Evolutionary conservation across 92 coral and sea anemone genomes (phyloP).

Genomic region (Palythoa heliodiscus): DNA sequence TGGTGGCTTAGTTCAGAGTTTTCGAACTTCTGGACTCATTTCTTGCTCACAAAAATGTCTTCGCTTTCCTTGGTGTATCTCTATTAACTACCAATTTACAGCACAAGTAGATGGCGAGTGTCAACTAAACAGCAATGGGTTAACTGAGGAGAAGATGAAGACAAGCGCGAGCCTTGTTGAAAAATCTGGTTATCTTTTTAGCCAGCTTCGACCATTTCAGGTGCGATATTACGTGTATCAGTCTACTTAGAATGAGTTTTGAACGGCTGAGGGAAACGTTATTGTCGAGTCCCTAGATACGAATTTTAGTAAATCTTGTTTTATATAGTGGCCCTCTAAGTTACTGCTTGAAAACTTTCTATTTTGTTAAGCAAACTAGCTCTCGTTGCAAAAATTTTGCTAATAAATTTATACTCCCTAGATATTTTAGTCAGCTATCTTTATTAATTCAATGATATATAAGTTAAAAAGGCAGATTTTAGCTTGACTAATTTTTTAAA

Average conservation of each 20-base stretch:
- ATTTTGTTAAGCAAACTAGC: no score
- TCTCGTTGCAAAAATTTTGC: no score
- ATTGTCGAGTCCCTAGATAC: not conserved
- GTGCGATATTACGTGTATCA: not conserved
- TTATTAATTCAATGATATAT: no score
- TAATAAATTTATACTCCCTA: no score
- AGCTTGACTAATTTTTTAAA: no score
- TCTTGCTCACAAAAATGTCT: conserved; percentile 21
- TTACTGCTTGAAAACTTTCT: no score
- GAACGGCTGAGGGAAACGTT: not conserved
- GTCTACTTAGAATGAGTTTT: not conserved
- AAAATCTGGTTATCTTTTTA: conserved; percentile 19
- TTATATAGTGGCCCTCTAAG: no score
- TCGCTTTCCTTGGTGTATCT: conserved; percentile 13
- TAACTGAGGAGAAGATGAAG: not conserved
- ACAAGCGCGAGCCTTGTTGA: not conserved
- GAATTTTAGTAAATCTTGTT: not conserved
- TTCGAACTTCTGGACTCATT: conserved; percentile 15
- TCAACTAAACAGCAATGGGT: conserved; percentile 12
- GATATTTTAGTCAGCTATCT: no score
- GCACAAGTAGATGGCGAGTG: conserved; percentile 19
- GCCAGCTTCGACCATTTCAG: conserved; percentile 25
- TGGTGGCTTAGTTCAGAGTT: not conserved
- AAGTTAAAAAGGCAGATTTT: no score
- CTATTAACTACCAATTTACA: conserved; percentile 25